A percentile compares a stretch with the other conserved stretches of the same genome.
Conservation (phyloP, 2,113 vertebrate species). For the Marmota flaviventris region DNA sequence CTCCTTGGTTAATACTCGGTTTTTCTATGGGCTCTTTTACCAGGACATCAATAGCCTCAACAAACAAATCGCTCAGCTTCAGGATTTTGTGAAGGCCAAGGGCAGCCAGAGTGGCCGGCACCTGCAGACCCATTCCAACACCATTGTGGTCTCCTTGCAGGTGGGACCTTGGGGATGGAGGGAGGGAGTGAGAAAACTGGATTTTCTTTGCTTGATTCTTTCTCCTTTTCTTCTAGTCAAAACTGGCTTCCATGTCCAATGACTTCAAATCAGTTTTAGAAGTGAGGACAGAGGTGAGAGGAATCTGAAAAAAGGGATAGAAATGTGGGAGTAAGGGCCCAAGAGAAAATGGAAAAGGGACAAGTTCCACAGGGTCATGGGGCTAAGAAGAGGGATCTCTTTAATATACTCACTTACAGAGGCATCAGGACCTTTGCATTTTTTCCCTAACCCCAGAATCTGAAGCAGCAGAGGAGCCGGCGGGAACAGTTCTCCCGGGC, state of each 20-base stretch:
- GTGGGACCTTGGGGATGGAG: constrained; percentile 79
- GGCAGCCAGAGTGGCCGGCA: constrained; percentile 93
- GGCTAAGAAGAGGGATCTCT: background rate
- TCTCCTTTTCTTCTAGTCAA: constrained; percentile 89
- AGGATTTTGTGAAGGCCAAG: constrained; percentile 93
- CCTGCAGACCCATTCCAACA: constrained; percentile 95
- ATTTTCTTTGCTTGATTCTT: background rate
- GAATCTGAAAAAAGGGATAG: background rate
- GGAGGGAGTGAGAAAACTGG: background rate
- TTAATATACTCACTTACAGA: background rate
- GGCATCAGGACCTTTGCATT: constrained; percentile 51
- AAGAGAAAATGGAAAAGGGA: background rate
- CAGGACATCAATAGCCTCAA: constrained; percentile 97
- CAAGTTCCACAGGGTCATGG: background rate
- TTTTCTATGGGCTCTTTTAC: background rate
- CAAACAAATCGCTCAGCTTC: constrained; percentile 96
- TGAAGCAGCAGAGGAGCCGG: constrained; percentile 95
- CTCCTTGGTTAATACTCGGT: background rate
- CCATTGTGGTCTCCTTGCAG: constrained; percentile 97
- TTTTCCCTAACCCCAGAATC: constrained; percentile 88
- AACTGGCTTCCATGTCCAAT: constrained; percentile 96
- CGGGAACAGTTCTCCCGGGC: constrained; percentile 95
- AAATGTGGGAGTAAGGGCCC: background rate
- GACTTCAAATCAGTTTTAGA: constrained; percentile 97
- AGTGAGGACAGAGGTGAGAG: constrained; percentile 95